Evolutionary conservation across 2,797 vertebrate genomes (phyloP), one percentile per base, ranked within the genome.

Genomic region (Falco concolor): DNA sequence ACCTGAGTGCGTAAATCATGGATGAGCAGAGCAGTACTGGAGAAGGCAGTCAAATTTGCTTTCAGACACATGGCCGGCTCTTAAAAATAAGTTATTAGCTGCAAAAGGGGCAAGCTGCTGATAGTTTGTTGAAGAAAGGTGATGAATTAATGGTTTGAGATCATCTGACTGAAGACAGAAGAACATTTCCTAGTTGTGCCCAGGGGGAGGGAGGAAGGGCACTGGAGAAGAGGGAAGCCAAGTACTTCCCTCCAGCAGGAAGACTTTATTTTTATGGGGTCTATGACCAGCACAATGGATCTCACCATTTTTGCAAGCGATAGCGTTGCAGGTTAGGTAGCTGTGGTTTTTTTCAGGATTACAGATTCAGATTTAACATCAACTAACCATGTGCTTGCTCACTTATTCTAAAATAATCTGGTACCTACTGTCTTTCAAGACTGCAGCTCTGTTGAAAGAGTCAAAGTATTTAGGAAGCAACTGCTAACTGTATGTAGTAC

Each of bases 401-500:
- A 19, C 38, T 77, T 56, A 49, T 1, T 91, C 17, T 82, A 44
- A 78, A 78, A 84, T 63, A 65, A 61, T 27, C 24, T 49, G 6
- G 1, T 42, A 6, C 25, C 22, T 73, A 5, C 49, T 20, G 7
- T 63, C 49, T 80, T 77, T 77, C 25, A 70, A 53, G 70, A n/a
- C 34, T 0, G 1, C 47, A 60, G 10, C 44, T 84, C 44, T 69
- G 32, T 24, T 1, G 0, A 21, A 85, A 88, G 6, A 3, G 5
- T 60, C 12, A 7, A 68, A 92, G 36, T 40, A 10, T 47, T 81
- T 52, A 40, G 21, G 61, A 89, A 77, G 45, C 44, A 89, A 32
- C 49, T 65, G 53, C 78, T 61, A 36, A 36, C 53, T 85, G 16
- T 61, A 9, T 76, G 95, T 78, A 92, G 76, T 92, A 93, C 95